A percentile compares a stretch with the other conserved stretches of the same genome.
phyloP scores from a whole-genome alignment of 2,113 vertebrate species.

The Promerops cafer region DNA sequence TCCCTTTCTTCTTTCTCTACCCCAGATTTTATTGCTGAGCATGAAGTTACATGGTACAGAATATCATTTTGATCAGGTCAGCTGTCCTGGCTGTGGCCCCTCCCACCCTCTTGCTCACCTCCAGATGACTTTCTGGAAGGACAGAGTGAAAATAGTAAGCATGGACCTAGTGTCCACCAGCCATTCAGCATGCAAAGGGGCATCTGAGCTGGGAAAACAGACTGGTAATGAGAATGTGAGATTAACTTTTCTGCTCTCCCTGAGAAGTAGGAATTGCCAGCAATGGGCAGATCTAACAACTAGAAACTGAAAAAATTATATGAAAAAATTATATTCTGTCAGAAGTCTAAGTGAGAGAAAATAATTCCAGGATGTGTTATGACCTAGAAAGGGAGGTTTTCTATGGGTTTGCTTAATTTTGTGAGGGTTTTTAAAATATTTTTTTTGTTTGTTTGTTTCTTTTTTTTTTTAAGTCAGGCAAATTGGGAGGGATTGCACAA shows the following conservation, averaged over 20 bases:
- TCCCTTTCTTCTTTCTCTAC: neutral
- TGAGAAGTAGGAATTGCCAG: neutral
- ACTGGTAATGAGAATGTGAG: neutral
- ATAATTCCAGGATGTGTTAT: neutral
- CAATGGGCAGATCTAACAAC: neutral
- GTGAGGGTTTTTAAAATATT: fast-evolving
- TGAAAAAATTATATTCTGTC: neutral
- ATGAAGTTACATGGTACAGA: neutral
- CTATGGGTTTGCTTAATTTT: neutral
- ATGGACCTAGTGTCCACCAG: neutral
- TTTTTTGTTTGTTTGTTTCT: neutral
- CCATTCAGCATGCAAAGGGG: neutral
- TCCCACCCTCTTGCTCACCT: neutral
- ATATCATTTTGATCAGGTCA: neutral
- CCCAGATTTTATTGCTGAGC: neutral
- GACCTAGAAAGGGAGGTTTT: neutral
- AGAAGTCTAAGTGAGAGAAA: neutral
- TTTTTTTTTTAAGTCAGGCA: neutral
- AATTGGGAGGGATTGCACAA: neutral
- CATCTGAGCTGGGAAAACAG: neutral
- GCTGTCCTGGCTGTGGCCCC: neutral
- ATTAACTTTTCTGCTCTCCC: neutral
- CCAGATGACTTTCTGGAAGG: neutral
- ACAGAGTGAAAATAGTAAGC: neutral
- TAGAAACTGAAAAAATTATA: neutral